Percentiles rank a stretch among this genome's conserved stretches.
These are phyloP conservation scores for Halocynthia aurantium DNA, from an alignment of 23 tunicate species.

Conservation along the genomic window DNA sequence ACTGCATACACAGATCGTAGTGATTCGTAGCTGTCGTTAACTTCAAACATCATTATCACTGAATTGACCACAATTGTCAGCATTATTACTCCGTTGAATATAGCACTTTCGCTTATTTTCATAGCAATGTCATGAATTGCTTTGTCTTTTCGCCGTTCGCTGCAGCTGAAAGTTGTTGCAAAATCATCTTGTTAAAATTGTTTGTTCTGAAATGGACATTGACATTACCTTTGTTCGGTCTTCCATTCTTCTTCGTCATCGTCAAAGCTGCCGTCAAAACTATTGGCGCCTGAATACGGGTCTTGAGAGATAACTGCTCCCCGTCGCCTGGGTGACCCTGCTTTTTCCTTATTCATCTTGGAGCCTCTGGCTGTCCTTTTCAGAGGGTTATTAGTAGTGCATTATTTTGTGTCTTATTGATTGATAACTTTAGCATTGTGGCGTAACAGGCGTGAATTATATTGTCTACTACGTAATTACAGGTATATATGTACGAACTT, in stretches of 20 bases:
- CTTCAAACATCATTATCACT: constrained; percentile 76
- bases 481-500: too few species aligned
- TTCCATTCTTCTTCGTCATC: constrained; percentile 6
- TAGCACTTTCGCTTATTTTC: constrained; percentile 45
- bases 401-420: too few species aligned
- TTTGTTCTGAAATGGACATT: too few species aligned
- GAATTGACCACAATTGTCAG: constrained; percentile 69
- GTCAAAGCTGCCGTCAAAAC: not conserved
- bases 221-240: not conserved
- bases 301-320: constrained; percentile 7
- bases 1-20: constrained; percentile 56
- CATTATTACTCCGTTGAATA: constrained; percentile 69
- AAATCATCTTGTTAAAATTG: not conserved
- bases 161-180: constrained; percentile 28
- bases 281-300: not conserved
- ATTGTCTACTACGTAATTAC: too few species aligned
- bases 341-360: not conserved
- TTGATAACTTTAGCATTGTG: too few species aligned
- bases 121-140: constrained; percentile 41
- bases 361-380: too few species aligned
- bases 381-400: too few species aligned
- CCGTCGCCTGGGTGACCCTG: not conserved
- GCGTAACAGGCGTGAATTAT: too few species aligned
- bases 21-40: constrained; percentile 69
- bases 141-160: constrained; percentile 45